phyloP scores from a whole-genome alignment of 2,113 vertebrate species.

The Progne subis region DNA sequence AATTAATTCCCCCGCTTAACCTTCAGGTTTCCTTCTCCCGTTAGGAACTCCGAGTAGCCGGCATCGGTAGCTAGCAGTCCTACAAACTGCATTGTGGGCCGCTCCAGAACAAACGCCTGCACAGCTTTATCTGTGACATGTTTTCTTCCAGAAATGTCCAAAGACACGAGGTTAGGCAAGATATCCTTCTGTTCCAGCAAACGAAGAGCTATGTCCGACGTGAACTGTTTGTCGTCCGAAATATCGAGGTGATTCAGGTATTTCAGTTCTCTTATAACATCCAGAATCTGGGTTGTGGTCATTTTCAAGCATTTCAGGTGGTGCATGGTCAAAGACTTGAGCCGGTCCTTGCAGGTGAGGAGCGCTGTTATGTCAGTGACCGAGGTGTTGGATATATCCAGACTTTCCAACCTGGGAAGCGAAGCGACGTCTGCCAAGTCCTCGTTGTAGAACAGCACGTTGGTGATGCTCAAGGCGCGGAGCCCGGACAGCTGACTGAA shows the following conservation, averaged over 20 bases:
- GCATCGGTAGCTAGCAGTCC: slow-evolving; percentile 95
- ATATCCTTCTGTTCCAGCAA: slow-evolving; percentile 90
- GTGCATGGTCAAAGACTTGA: slow-evolving; percentile 95
- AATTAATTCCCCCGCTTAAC: slow-evolving; percentile 71
- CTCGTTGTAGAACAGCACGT: slow-evolving; percentile 95
- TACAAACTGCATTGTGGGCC: slow-evolving; percentile 94
- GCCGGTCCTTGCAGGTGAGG: slow-evolving; percentile 86
- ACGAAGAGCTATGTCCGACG: slow-evolving; percentile 94
- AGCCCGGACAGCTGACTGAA: slow-evolving; percentile 89
- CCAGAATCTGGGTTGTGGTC: slow-evolving; percentile 92
- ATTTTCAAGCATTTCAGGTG: slow-evolving; percentile 99
- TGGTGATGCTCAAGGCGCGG: slow-evolving; percentile 90
- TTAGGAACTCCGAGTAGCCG: slow-evolving; percentile 93
- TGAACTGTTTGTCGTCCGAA: slow-evolving; percentile 98
- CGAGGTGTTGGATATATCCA: slow-evolving; percentile 97
- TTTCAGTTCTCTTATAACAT: slow-evolving; percentile 89
- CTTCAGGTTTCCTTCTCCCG: slow-evolving; percentile 92
- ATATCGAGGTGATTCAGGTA: slow-evolving; percentile 94
- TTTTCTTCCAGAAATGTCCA: slow-evolving; percentile 95
- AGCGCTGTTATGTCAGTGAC: slow-evolving; percentile 94
- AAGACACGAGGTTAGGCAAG: slow-evolving; percentile 87
- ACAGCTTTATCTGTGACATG: slow-evolving; percentile 94
- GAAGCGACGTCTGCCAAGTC: slow-evolving; percentile 91
- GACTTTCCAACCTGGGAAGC: slow-evolving; percentile 90
- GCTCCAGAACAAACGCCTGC: slow-evolving; percentile 88